These are phyloP conservation scores for Frieseomelitta varia DNA, from an alignment of 1,140 invertebrate genomes.

Conservation along the genomic window DNA sequence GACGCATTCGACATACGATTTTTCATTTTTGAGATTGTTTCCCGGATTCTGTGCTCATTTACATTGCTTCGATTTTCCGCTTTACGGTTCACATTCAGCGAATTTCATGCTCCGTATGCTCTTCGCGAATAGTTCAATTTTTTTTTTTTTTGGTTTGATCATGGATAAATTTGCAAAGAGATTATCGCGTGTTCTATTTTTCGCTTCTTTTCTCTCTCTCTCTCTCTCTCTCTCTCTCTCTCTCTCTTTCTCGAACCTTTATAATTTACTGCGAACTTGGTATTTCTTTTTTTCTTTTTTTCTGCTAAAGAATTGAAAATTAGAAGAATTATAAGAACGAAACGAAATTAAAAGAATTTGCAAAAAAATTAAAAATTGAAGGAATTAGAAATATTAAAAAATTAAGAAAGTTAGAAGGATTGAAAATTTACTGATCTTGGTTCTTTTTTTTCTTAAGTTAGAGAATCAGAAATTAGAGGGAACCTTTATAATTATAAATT, in stretches of 20 bases:
- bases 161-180: neutral
- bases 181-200: neutral
- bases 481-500: neutral
- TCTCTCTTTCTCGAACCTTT: too few relatives aligned
- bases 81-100: too few relatives aligned
- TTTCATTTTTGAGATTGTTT: conserved; percentile 46
- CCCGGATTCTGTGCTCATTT: neutral
- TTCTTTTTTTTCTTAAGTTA: too few relatives aligned
- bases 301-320: too few relatives aligned
- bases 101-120: neutral
- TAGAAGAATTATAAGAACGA: too few relatives aligned
- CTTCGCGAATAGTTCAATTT: neutral
- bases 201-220: neutral
- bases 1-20: conserved; percentile 49
- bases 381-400: too few relatives aligned
- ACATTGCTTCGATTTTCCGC: neutral
- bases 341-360: too few relatives aligned
- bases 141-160: neutral
- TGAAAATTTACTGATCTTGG: too few relatives aligned
- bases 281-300: too few relatives aligned
- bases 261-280: neutral
- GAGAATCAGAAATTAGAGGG: neutral
- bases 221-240: too few relatives aligned
- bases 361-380: too few relatives aligned
- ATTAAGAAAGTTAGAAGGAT: too few relatives aligned